These are phyloP conservation scores for Neogobius melanostomus DNA, from an alignment of 2,113 vertebrate species.

Conservation along the genomic window DNA sequence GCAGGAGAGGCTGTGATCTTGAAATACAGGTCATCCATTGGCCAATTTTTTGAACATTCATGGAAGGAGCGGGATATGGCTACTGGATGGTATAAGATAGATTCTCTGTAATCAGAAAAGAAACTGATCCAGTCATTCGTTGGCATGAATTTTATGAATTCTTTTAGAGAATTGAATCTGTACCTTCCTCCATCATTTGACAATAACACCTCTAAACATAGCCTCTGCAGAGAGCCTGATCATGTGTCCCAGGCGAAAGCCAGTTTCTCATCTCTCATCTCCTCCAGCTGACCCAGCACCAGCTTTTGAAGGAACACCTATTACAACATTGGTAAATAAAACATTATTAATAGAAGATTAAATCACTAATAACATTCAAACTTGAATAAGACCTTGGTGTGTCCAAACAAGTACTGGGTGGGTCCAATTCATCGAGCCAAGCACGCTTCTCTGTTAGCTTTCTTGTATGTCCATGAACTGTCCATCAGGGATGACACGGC, in stretches of 20 bases:
- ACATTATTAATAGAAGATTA: too few species aligned
- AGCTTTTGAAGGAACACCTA: constrained; percentile 97
- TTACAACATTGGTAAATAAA: background rate
- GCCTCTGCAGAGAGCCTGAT: constrained; percentile 74
- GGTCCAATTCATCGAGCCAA: too few species aligned
- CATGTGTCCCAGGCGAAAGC: constrained; percentile 75
- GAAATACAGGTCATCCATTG: too few species aligned
- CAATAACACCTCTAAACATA: constrained; percentile 72
- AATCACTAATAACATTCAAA: too few species aligned
- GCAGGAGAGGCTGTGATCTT: too few species aligned
- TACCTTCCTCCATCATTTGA: constrained; percentile 75
- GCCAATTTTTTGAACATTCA: too few species aligned
- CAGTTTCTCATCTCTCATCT: constrained; percentile 92
- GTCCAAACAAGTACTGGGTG: constrained; percentile 82
- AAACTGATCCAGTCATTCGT: background rate
- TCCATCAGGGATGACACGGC: too few species aligned
- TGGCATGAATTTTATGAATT: too few species aligned
- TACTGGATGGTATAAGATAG: constrained; percentile 85
- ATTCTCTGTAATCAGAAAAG: constrained; percentile 65
- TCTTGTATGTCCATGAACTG: too few species aligned
- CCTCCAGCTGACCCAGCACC: constrained; percentile 87
- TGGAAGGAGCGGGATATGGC: constrained; percentile 63
- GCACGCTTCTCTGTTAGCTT: too few species aligned
- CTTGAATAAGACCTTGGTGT: constrained; percentile 79
- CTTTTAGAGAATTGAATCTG: background rate